Evolutionary conservation across 2,888 invertebrate genomes (phyloP).

Genomic region (Amblyteles armatorius): DNA sequence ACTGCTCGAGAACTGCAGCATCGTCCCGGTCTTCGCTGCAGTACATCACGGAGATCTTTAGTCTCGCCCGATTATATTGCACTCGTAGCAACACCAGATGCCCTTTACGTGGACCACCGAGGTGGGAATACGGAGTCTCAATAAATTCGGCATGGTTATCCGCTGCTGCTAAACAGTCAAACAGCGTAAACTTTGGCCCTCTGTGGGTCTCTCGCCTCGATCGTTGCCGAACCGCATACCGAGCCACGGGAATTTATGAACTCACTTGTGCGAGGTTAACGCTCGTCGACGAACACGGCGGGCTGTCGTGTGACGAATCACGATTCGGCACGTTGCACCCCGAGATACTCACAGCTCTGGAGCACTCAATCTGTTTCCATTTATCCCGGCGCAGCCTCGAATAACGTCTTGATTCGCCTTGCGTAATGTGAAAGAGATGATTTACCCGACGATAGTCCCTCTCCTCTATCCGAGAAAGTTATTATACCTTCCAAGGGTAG

Average conservation of each 20-base stretch:
- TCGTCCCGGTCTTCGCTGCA: slow-evolving; percentile 19
- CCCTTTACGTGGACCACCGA: slow-evolving; percentile 71
- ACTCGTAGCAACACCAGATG: slow-evolving; percentile 55
- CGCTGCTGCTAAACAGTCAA: slow-evolving; percentile 71
- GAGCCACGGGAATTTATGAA: slow-evolving; percentile 2
- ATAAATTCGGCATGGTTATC: slow-evolving; percentile 80
- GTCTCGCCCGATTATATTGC: slow-evolving; percentile 63
- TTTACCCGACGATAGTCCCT: slow-evolving; percentile 22
- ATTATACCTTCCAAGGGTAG: slow-evolving; percentile 45
- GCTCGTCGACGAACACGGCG: slow-evolving; percentile 42
- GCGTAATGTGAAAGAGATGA: slow-evolving; percentile 46
- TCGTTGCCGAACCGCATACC: background rate
- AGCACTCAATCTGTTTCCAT: slow-evolving; percentile 73
- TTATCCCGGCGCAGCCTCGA: slow-evolving; percentile 53
- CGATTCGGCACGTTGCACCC: slow-evolving; percentile 72
- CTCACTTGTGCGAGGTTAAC: slow-evolving; percentile 15
- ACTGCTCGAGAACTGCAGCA: background rate
- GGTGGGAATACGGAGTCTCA: slow-evolving; percentile 68
- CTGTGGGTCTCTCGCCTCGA: slow-evolving; percentile 39
- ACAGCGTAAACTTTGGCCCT: slow-evolving; percentile 57
- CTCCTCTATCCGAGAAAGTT: slow-evolving; percentile 43
- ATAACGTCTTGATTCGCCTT: slow-evolving; percentile 58
- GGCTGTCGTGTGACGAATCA: slow-evolving; percentile 74
- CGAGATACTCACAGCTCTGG: slow-evolving; percentile 45
- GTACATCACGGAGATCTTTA: slow-evolving; percentile 60